Conservation (phyloP, 1,140 invertebrate genomes). For the Drepana arcuata region DNA sequence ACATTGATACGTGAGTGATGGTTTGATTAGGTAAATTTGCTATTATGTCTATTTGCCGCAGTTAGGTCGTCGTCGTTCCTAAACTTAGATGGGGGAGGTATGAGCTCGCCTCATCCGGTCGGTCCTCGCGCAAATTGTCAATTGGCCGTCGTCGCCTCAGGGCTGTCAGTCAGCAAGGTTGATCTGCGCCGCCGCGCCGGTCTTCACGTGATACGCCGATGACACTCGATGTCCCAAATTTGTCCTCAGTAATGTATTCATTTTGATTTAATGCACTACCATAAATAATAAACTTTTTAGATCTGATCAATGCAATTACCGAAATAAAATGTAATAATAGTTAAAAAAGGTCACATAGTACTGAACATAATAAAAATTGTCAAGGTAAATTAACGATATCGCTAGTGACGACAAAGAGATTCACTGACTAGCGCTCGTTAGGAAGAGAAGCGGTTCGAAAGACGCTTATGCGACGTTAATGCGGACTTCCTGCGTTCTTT, state of each 20-base stretch:
- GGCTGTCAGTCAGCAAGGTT: slow-evolving; percentile 32
- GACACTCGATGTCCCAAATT: no score
- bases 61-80: slow-evolving; percentile 30
- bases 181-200: no score
- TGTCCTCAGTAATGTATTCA: no score
- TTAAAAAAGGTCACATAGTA: no score
- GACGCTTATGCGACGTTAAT: slow-evolving; percentile 38
- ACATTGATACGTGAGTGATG: slow-evolving; percentile 3
- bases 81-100: slow-evolving; percentile 50
- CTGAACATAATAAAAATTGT: no score
- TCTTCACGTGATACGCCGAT: slow-evolving; percentile 21
- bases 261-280: no score
- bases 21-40: slow-evolving; percentile 21
- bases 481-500: slow-evolving; percentile 49
- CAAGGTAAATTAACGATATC: no score
- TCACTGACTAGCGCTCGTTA: no score
- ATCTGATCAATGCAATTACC: no score
- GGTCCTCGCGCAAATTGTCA: slow-evolving; percentile 48
- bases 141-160: slow-evolving; percentile 38
- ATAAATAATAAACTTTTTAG: no score
- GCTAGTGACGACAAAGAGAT: no score
- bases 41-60: slow-evolving; percentile 17
- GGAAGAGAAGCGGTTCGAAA: slow-evolving; percentile 28
- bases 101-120: slow-evolving; percentile 53
- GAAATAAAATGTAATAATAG: no score